Base-by-base conservation (phyloP, 2,113 vertebrate species). In the Podocnemis expansa region DNA sequence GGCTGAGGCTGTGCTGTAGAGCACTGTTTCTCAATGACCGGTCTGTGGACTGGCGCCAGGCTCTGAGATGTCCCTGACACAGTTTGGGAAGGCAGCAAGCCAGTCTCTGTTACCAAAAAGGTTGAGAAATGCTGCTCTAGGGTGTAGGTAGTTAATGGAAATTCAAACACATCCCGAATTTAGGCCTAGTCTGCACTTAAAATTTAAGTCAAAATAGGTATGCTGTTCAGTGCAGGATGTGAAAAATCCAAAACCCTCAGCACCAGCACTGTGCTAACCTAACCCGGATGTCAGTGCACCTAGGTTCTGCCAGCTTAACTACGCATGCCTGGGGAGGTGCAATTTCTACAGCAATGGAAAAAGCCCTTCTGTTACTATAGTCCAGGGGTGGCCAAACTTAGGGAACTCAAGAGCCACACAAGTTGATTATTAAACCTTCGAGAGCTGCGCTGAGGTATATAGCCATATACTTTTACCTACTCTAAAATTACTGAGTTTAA, bases 131-230 rank as follows among this genome's bases (percentile, higher is more conserved):
- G 17, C 31, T 63, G 14, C 29, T 11, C 14, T 34, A 63, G 24
- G 29, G 58, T 60, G 58, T 31, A 13, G 41, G 83, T 1, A 5
- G 34, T 85, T 87, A 10, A 2, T 8, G 52, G 43, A 80, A 52
- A n/a, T 90, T 45, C 70, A 22, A 85, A 1, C 1, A 0, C n/a
- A 49, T 79, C 78, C 76, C 75, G 0, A 16, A 0, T 3, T 8
- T 38, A 70, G 34, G 34, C n/a, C 63, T 38, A 17, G 17, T 38
- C 34, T 38, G 19, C 19, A 70, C 63, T 70, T 38, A 70, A 70
- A 38, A 67, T 16, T 67, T n/a, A n/a, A n/a, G 34, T 67, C 31
- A 67, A 70, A 34, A 38, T 70, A 70, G 63, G 17, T 38, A 38
- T 19, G 34, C 19, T 38, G 34, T 19, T 70, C 34, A 21, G 34